A percentile compares a stretch with the other conserved stretches of the same genome.
phyloP scores from a whole-genome alignment of 2,797 vertebrate species.

The Semotilus atromaculatus region DNA sequence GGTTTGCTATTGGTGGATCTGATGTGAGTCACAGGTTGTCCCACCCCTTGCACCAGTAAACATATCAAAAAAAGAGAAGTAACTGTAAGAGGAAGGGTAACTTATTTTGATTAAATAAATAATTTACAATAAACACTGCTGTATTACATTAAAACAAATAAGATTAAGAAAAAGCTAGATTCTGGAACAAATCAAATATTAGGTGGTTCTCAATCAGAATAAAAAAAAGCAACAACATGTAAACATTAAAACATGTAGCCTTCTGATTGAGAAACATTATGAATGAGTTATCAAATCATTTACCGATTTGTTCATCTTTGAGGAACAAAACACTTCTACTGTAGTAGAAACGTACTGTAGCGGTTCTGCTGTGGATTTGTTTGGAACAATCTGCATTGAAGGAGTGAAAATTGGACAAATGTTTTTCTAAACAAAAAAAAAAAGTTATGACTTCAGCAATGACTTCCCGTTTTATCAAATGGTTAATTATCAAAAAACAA shows the following conservation, averaged over 20 bases:
- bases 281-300: neutral
- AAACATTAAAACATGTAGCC: neutral
- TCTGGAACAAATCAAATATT: too few relatives aligned
- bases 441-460: too few relatives aligned
- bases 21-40: neutral
- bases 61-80: neutral
- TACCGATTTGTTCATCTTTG: neutral
- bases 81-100: neutral
- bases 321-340: neutral
- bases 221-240: too few relatives aligned
- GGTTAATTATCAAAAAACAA: neutral
- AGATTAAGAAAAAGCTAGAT: too few relatives aligned
- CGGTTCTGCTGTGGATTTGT: neutral
- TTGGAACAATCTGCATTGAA: neutral
- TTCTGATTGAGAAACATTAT: neutral
- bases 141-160: too few relatives aligned
- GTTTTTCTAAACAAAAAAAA: too few relatives aligned
- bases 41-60: neutral
- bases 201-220: too few relatives aligned
- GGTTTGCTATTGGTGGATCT: neutral
- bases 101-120: neutral
- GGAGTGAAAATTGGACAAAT: neutral
- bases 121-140: neutral
- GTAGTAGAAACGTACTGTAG: too few relatives aligned
- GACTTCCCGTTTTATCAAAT: too few relatives aligned